These are phyloP conservation scores for Trematocara unimaculatum DNA, from an alignment of 2,113 vertebrate species.

Conservation along the genomic window DNA sequence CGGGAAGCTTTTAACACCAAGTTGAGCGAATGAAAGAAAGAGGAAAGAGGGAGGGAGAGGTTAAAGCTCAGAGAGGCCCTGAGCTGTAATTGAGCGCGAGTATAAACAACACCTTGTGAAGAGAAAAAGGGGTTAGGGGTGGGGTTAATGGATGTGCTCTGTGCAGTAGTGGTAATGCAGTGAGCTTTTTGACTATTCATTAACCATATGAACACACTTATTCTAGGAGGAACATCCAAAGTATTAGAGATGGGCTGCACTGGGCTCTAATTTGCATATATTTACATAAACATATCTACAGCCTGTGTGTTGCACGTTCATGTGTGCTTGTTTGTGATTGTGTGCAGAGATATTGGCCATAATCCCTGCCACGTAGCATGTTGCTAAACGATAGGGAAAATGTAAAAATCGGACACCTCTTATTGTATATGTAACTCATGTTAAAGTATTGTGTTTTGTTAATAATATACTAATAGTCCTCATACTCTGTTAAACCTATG, in stretches of 20 bases:
- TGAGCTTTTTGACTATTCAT: constrained; percentile 9
- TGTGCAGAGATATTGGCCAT: neutral
- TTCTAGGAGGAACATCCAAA: neutral
- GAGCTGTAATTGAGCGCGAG: constrained; percentile 10
- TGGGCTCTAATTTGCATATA: neutral
- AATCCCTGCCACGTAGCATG: neutral
- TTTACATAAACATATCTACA: neutral
- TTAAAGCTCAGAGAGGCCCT: neutral
- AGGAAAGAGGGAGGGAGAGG: neutral
- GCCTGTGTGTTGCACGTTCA: neutral
- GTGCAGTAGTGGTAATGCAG: neutral
- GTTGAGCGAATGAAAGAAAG: neutral
- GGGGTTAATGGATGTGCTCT: constrained; percentile 24
- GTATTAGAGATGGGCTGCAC: neutral
- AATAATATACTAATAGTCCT: neutral
- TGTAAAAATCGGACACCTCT: neutral
- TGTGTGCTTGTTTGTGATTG: neutral
- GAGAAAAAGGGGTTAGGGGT: neutral
- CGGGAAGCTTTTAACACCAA: neutral
- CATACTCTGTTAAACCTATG: neutral
- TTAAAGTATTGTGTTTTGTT: neutral
- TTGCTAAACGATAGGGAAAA: neutral
- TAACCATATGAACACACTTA: constrained; percentile 3
- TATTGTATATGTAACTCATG: neutral
- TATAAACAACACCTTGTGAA: constrained; percentile 25